These are phyloP conservation scores for Heloderma charlesbogerti DNA, from an alignment of 2,113 vertebrate genomes.

Conservation along the genomic window DNA sequence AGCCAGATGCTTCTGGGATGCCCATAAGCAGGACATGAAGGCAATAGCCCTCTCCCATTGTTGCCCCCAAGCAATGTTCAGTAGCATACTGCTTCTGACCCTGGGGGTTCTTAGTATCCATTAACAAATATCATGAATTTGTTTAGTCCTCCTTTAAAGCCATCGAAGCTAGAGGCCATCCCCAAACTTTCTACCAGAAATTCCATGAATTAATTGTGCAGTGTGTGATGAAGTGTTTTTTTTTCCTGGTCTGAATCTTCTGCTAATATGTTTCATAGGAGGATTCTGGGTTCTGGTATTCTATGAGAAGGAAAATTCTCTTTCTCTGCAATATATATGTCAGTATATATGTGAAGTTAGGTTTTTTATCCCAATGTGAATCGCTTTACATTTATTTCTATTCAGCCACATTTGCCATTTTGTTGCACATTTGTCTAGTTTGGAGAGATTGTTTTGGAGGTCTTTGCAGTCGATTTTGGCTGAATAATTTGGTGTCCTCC, in stretches of 20 bases:
- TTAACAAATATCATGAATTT: not conserved
- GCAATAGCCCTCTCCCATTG: not conserved
- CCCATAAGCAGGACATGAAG: not conserved
- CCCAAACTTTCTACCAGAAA: not conserved
- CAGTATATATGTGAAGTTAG: too few species aligned
- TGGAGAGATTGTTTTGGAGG: too few species aligned
- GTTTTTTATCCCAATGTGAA: too few species aligned
- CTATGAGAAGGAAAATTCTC: not conserved
- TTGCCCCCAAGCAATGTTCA: not conserved
- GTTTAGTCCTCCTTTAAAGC: not conserved
- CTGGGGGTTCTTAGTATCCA: not conserved
- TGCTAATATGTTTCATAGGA: not conserved
- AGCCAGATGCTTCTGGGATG: not conserved
- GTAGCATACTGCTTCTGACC: not conserved
- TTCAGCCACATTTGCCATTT: too few species aligned
- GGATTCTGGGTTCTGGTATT: not conserved
- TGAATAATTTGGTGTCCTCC: too few species aligned
- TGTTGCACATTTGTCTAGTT: too few species aligned
- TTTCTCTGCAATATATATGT: too few species aligned
- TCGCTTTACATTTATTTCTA: too few species aligned
- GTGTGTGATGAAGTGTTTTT: not conserved
- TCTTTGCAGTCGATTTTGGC: too few species aligned
- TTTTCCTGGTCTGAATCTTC: not conserved
- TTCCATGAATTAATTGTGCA: not conserved
- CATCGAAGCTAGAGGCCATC: not conserved